Evolutionary conservation across 2,888 invertebrate species (phyloP), one percentile per base, ranked within the genome.

Genomic region (Hanleya hanleyi): DNA sequence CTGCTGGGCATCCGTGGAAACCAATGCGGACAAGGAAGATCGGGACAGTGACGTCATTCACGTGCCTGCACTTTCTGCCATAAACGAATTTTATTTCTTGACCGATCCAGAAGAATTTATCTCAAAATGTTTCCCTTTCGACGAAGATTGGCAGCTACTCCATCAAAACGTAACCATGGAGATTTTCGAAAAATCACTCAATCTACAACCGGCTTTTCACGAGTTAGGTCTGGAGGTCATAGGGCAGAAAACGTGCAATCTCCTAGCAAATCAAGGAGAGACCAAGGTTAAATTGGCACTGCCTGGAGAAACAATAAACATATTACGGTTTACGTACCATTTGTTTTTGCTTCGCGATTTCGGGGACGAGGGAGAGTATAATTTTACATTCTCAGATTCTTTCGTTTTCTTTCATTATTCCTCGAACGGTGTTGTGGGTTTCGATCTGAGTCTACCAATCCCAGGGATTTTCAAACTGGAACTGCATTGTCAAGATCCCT

Each of bases 31-130:
- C 47, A n/a, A 41, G 12, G 12, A 41, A 15, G 47, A 41, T 15
- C 12, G 12, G 12, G 12, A 12, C n/a, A 41, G 47, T 41, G 47
- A 41, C n/a, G 47, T 41, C 47, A 41, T n/a, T 15, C 12, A n/a
- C 12, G 12, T n/a, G n/a, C n/a, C 47, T n/a, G 12, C n/a, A 41
- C 12, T 41, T n/a, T 41, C 47, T 15, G 12, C 12, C n/a, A 35
- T 50, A 50, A 67, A 78, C 22, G 80, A 81, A 38, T 82, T 79
- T 37, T 84, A 79, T 67, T 84, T 84, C 67, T 71, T 84, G 1
- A 79, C 81, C 0, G 80, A 84, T 26, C 84, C 84, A 0, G 79
- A 81, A 35, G 73, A 77, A 29, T 82, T 84, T 50, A 74, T 78
- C 7, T 74, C 75, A 9, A 78, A 77, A 66, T 83, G 83, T 68